A percentile compares a stretch with the other conserved stretches of the same genome.
phyloP scores from a whole-genome alignment of 2,113 vertebrate genomes.

The Haemorhous mexicanus region DNA sequence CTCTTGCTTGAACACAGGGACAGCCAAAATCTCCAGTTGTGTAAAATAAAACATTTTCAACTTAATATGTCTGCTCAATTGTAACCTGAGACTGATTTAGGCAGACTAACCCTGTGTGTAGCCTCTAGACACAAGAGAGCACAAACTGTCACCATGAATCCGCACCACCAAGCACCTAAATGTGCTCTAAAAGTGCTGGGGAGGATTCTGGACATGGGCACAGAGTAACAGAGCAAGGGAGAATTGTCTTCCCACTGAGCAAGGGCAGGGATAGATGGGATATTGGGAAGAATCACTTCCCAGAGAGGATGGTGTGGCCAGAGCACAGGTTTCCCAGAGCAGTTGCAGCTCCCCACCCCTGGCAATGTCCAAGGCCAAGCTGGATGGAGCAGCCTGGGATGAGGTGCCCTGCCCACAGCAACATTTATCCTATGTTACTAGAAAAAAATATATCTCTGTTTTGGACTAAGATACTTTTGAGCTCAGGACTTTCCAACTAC shows the following conservation, averaged over 20 bases:
- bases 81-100: neutral
- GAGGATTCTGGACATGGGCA: neutral
- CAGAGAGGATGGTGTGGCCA: neutral
- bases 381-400: neutral
- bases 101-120: too few relatives aligned
- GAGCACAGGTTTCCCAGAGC: too few relatives aligned
- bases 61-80: neutral
- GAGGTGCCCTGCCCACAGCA: neutral
- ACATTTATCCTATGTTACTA: too few relatives aligned
- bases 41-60: neutral
- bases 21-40: neutral
- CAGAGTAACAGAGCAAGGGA: neutral
- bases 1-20: neutral
- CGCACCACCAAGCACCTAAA: too few relatives aligned
- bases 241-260: neutral
- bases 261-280: neutral
- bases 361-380: neutral
- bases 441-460: neutral
- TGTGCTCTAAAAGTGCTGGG: neutral
- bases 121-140: too few relatives aligned
- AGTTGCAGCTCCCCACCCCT: neutral
- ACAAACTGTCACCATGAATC: fast-evolving
- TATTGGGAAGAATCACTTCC: neutral
- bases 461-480: neutral
- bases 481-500: neutral